Evolutionary conservation across 2,113 vertebrate species (phyloP).

Genomic region (Mohoua ochrocephala): DNA sequence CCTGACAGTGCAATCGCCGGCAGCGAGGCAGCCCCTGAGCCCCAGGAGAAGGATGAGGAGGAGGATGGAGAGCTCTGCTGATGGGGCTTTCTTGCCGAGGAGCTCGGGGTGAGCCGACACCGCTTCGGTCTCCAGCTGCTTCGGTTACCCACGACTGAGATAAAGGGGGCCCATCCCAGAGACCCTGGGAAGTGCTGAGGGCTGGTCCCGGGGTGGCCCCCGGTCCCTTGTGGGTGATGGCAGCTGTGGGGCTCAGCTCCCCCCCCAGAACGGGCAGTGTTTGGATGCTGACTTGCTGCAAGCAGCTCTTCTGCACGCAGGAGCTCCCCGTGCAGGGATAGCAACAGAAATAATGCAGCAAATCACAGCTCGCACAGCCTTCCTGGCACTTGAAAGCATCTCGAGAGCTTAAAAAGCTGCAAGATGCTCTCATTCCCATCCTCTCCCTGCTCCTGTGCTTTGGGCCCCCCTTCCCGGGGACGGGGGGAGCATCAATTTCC

Average conservation of each 20-base stretch:
- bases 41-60: neutral
- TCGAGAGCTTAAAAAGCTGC: constrained; percentile 45
- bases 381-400: constrained; percentile 27
- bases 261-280: neutral
- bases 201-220: neutral
- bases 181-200: neutral
- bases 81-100: neutral
- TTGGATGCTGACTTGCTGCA: neutral
- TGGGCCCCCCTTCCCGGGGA: neutral
- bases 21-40: neutral
- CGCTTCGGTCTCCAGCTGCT: rapidly evolving
- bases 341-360: constrained; percentile 57
- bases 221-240: neutral
- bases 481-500: neutral
- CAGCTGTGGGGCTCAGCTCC: neutral
- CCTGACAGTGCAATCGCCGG: neutral
- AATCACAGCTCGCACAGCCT: constrained; percentile 24
- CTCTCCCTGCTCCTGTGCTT: neutral
- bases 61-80: neutral
- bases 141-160: rapidly evolving
- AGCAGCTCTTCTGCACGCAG: neutral
- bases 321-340: neutral
- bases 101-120: neutral
- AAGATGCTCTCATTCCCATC: neutral
- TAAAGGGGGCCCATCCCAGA: neutral